Evolutionary conservation across 2,888 invertebrate species (phyloP).

Genomic region (Crossocerus cetratus): DNA sequence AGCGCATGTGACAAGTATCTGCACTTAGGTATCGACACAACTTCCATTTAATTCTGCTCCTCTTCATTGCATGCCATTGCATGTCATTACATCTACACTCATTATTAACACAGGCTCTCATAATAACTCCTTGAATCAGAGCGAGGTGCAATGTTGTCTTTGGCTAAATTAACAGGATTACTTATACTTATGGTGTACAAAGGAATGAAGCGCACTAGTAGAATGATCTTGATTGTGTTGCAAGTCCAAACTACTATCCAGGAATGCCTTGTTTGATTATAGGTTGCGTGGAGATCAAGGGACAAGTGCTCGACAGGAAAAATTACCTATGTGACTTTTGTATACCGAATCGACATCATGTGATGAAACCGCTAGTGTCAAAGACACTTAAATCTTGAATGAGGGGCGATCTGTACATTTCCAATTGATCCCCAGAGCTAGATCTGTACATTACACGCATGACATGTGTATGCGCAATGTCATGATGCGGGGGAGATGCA

Average conservation of each 20-base stretch:
- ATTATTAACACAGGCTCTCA: no score
- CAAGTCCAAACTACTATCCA: no score
- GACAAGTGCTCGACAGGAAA: constrained; percentile 70
- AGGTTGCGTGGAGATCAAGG: constrained; percentile 75
- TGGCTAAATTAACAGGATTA: no score
- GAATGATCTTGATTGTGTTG: no score
- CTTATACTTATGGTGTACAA: no score
- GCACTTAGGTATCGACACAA: constrained; percentile 77
- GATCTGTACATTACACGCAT: constrained; percentile 44
- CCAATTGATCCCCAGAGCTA: constrained; percentile 5
- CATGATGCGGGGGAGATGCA: constrained; percentile 17
- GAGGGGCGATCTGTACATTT: constrained; percentile 15
- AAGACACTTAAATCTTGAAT: constrained; percentile 68
- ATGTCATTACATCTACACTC: constrained; percentile 19
- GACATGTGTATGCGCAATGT: constrained; percentile 28
- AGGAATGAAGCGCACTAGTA: no score
- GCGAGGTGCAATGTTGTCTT: no score
- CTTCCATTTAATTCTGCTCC: constrained; percentile 63
- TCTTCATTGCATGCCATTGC: constrained; percentile 47
- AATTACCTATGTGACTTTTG: constrained; percentile 74
- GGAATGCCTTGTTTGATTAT: constrained; percentile 42
- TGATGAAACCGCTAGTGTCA: constrained; percentile 68
- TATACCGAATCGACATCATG: constrained; percentile 66
- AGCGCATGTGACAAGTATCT: constrained; percentile 79
- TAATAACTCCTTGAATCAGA: no score